Evolutionary conservation across 2,113 vertebrate species (phyloP).

Genomic region (Climacteris rufus): DNA sequence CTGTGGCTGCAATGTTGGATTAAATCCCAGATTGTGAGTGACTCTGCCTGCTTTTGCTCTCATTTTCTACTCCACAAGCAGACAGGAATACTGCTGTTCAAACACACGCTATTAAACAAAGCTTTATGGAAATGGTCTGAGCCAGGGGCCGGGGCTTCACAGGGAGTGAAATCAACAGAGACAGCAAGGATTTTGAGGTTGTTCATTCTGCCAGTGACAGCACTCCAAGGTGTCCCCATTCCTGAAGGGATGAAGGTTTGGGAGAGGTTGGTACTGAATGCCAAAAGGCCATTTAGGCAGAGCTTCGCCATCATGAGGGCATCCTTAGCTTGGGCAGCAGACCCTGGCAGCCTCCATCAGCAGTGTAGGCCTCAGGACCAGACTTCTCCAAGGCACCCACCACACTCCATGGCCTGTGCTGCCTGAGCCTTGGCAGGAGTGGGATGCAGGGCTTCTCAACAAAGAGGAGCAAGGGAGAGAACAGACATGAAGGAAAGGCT

Average conservation of each 20-base stretch:
- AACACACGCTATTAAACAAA: not conserved
- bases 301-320: not conserved
- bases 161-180: not conserved
- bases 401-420: rapidly evolving
- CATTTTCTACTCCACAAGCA: not conserved
- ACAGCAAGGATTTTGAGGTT: not conserved
- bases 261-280: not conserved
- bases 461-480: not conserved
- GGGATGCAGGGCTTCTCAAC: not conserved
- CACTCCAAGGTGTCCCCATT: not conserved
- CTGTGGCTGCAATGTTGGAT: not conserved
- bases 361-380: not conserved
- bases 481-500: not conserved
- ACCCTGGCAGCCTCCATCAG: not conserved
- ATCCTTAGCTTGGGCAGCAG: not conserved
- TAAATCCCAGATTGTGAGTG: not conserved
- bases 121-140: not conserved
- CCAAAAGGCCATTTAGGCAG: not conserved
- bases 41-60: not conserved
- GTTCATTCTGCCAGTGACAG: not conserved
- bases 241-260: not conserved
- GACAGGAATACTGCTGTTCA: not conserved
- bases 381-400: not conserved
- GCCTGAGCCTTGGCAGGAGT: rapidly evolving
- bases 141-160: not conserved